Base-by-base conservation (phyloP, 1,140 invertebrate species). In the Drosophila watanabei region DNA sequence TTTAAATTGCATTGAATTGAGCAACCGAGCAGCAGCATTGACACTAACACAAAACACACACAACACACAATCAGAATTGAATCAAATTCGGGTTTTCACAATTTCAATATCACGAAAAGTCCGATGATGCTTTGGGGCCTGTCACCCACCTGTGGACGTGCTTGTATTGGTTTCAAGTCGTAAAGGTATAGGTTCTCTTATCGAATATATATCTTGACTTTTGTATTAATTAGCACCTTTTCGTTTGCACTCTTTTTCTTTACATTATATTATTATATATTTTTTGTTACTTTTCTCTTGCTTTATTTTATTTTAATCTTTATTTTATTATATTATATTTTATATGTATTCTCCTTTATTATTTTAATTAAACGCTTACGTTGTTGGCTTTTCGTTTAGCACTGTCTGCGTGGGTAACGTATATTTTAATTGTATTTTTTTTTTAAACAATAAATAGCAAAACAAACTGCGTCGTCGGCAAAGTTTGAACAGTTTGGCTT, bases 91-190 rank as follows among this genome's bases (percentile, higher is more conserved):
- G 56, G 57, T 56, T 82, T 11, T 61, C n/a, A 45, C 48, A 81
- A 79, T 88, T 57, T 82, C 41, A 88, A 77, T 77, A 78, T 70
- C 66, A 59, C 52, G 1, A 20, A 41, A 39, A 69, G 52, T 35
- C 48, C 33, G 52, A 56, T 37, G 52, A 33, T 56, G 24, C 24
- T 37, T 56, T 13, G 52, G 49, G 52, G 33, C 65, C 66, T 80
- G 73, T 89, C 85, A 84, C 66, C 41, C 63, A 77, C 63, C 84
- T 88, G 85, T 88, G 45, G 86, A 52, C 18, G 46, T 18, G 41
- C 28, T 48, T 16, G 48, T 68, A 57, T 43, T 35, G 37, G 49
- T 78, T 49, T 58, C 37, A 11, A 48, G 33, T 68, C 43, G n/a
- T 13, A 37, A 11, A 51, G 62, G 64, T 71, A 43, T 51, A 39